Evolutionary conservation across 2,888 invertebrate species (phyloP).

Genomic region (Catocala fraxini): DNA sequence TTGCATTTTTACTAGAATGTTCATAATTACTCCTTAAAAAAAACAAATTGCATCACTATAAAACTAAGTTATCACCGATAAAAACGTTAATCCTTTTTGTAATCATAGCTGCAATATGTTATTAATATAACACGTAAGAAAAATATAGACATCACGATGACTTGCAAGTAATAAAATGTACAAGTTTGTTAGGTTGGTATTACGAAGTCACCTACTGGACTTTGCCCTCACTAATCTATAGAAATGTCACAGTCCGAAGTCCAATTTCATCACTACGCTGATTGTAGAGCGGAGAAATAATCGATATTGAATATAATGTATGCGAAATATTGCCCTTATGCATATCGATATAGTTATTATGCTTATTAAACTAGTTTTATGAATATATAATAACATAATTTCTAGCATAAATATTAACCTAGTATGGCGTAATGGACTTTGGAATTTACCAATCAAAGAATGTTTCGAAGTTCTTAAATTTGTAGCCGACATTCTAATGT

Average conservation of each 20-base stretch:
- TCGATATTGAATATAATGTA: slow-evolving; percentile 15
- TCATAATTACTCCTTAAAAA: no score
- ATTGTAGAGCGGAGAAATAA: slow-evolving; percentile 21
- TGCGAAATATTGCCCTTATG: slow-evolving; percentile 6
- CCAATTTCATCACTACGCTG: slow-evolving; percentile 25
- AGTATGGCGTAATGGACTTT: no score
- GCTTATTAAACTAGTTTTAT: no score
- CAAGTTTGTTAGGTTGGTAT: slow-evolving; percentile 15
- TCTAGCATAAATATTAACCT: no score
- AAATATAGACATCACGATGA: slow-evolving; percentile 30
- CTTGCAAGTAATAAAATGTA: slow-evolving; percentile 22
- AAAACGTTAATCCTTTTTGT: no score
- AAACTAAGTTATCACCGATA: no score
- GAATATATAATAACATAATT: no score
- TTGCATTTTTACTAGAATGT: no score
- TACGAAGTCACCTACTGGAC: slow-evolving; percentile 35
- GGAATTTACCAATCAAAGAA: no score
- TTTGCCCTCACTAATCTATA: slow-evolving; percentile 41
- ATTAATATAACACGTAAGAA: slow-evolving; percentile 20
- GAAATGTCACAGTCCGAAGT: slow-evolving; percentile 49
- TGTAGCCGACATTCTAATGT: no score
- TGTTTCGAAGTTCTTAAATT: no score
- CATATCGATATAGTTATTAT: background rate
- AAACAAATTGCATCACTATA: no score
- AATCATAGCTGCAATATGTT: background rate